Conservation (phyloP, 2,888 invertebrate species). For the Drosophila eohydei region DNA sequence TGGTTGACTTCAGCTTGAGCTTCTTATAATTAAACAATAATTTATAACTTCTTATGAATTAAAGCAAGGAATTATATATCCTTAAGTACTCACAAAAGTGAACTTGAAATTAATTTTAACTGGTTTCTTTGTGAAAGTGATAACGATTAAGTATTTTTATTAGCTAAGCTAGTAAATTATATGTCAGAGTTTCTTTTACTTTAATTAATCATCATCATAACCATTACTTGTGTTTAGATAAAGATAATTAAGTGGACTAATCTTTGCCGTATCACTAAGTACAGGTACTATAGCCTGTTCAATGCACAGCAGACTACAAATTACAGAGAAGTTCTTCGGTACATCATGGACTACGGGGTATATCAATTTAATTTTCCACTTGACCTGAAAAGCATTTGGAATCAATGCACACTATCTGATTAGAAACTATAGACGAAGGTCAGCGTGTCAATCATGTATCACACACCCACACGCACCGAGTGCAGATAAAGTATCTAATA, state of each 20-base stretch:
- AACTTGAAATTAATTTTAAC: not conserved
- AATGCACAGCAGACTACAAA: too few species aligned
- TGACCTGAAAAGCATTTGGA: not conserved
- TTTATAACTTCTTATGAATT: not conserved
- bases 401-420: not conserved
- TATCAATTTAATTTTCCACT: not conserved
- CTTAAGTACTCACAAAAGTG: too few species aligned
- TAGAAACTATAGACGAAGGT: slow-evolving; percentile 8
- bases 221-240: not conserved
- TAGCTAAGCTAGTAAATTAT: not conserved
- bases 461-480: not conserved
- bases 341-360: not conserved
- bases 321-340: too few species aligned
- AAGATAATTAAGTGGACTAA: too few species aligned
- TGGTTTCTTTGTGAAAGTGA: not conserved
- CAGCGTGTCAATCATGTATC: slow-evolving; percentile 3
- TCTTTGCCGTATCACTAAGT: too few species aligned
- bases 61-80: too few species aligned
- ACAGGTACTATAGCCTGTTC: too few species aligned
- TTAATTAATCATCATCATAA: not conserved
- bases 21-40: slow-evolving; percentile 16
- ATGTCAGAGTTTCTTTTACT: not conserved
- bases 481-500: slow-evolving; percentile 16
- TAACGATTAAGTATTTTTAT: not conserved
- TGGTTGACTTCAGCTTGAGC: slow-evolving; percentile 6